Percentiles rank a stretch among this genome's conserved stretches.
These are phyloP conservation scores for Synergus itoensis DNA, from an alignment of 2,888 invertebrate species.

Conservation along the genomic window DNA sequence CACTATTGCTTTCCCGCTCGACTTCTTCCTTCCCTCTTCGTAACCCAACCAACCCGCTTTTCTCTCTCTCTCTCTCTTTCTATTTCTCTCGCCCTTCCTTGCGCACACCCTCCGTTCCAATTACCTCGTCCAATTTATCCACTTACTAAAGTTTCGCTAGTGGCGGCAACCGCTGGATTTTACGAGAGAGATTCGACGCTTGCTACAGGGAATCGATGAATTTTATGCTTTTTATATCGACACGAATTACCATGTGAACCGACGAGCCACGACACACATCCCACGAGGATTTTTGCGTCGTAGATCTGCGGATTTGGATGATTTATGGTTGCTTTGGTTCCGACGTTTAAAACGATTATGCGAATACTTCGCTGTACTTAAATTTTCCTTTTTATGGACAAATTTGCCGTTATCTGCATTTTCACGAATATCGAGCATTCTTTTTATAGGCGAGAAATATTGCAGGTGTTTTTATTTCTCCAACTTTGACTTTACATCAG, in stretches of 20 bases:
- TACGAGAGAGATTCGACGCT: constrained; percentile 49
- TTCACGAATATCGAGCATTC: neutral
- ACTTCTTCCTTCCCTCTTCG: constrained; percentile 15
- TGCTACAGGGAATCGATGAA: constrained; percentile 43
- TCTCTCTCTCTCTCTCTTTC: constrained; percentile 50
- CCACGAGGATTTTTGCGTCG: constrained; percentile 17
- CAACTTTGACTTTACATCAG: neutral
- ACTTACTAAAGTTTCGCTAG: constrained; percentile 60
- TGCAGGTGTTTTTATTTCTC: neutral
- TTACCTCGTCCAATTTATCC: constrained; percentile 67
- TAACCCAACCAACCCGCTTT: neutral
- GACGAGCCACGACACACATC: constrained; percentile 29
- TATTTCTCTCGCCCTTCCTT: constrained; percentile 50
- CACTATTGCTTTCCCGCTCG: neutral
- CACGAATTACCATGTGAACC: constrained; percentile 48
- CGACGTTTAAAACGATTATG: constrained; percentile 29
- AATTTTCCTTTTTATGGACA: neutral
- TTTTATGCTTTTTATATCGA: constrained; percentile 44
- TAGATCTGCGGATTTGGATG: constrained; percentile 25
- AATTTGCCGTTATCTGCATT: neutral
- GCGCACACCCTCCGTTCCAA: constrained; percentile 57
- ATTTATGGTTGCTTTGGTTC: constrained; percentile 31
- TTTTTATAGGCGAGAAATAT: neutral
- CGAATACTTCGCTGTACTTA: constrained; percentile 1
- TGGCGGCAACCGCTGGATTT: constrained; percentile 52